Percentiles rank a stretch among this genome's conserved stretches.
phyloP scores from a whole-genome alignment of 2,888 invertebrate genomes.

The Brachylomia viminalis region DNA sequence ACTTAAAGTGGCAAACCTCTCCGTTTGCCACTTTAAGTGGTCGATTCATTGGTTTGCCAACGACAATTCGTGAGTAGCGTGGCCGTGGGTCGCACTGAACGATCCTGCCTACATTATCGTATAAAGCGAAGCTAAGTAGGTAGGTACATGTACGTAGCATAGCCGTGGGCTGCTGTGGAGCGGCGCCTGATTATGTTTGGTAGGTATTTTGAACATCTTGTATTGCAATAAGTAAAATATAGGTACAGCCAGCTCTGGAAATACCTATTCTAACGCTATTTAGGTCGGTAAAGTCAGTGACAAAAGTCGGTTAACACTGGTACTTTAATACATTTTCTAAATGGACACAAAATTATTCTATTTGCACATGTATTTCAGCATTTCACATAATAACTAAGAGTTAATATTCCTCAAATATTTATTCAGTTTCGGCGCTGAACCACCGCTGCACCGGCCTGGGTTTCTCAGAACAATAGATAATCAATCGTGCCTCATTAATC shows the following conservation, averaged over 20 bases:
- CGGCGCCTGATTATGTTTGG: neutral
- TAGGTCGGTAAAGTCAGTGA: neutral
- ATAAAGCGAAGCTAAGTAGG: neutral
- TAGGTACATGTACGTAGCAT: neutral
- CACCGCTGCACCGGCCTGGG: neutral
- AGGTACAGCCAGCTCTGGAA: neutral
- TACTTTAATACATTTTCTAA: neutral
- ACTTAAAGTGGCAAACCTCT: no score
- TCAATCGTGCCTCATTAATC: slow-evolving; percentile 14
- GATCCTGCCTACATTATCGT: neutral
- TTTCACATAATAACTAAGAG: neutral
- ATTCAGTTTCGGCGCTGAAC: neutral
- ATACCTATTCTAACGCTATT: neutral
- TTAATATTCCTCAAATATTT: no score
- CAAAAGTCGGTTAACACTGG: neutral
- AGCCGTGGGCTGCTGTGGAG: neutral
- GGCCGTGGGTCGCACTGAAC: neutral
- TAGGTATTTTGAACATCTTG: no score
- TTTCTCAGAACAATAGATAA: slow-evolving; percentile 24
- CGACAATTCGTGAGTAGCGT: neutral
- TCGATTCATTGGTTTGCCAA: neutral
- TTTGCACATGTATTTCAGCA: neutral
- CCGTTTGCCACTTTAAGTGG: neutral
- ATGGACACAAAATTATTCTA: neutral
- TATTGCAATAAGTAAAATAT: neutral